Evolutionary conservation across 2,797 vertebrate species (phyloP), one percentile per base, ranked within the genome.

Genomic region (Oreortyx pictus): DNA sequence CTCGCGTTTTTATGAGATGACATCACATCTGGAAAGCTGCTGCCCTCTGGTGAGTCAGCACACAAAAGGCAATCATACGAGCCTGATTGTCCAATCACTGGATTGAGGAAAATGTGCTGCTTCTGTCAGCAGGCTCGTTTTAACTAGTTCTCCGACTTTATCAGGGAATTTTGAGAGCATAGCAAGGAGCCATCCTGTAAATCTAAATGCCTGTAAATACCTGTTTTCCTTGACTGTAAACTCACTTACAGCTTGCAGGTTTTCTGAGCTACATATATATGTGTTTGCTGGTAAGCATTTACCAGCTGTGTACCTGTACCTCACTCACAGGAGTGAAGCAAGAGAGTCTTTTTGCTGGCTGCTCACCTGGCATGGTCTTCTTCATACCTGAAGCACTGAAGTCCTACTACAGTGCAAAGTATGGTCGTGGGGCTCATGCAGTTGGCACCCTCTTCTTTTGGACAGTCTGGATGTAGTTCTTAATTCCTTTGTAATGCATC

Each of bases 31-130:
- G 85, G 93, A 93, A 96, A 92, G 89, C 93, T 97, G 91, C 91
- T 97, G 92, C 95, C 93, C 87, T 97, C 96, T 97, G 95, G 84
- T 98, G 97, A 97, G 95, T 97, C 97, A 98, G 94, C 81, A 68
- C 23, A 76, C 89, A 70, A 94, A 94, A 97, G 83, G 84, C 92
- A 86, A 91, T 95, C 94, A 77, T 96, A 82, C 89, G 96, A 98
- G 93, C 33, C 71, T 17, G 43, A 79, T 84, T 76, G 49, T 76
- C 96, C 96, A 97, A 97, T 98, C 96, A 33, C 89, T 62, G 84
- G 54, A 79, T 19, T 29, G 62, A 94, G 41, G 80, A 90, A 91
- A 82, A 90, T 35, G n/a, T 29, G 39, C 46, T 65, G 50, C 13
- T 86, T 29, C n/a, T 78, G 67, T 57, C 86, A 80, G 31, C 56